A percentile compares a stretch with the other conserved stretches of the same genome.
Conservation (phyloP, 1,140 invertebrate species). For the Drosophila willistoni region DNA sequence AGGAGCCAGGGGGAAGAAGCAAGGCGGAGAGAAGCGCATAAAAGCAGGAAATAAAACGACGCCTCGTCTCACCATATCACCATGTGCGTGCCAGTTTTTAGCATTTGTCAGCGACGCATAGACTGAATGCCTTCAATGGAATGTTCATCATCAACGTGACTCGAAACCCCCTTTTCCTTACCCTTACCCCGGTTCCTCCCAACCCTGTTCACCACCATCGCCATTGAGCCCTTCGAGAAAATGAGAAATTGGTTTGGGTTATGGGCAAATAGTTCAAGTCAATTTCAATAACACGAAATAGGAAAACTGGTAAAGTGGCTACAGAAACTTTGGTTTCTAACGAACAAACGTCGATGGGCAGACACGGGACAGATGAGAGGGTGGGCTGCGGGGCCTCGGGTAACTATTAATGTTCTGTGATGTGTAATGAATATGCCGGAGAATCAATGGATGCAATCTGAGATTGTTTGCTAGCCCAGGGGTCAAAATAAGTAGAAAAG, state of each 20-base stretch:
- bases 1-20: too few relatives aligned
- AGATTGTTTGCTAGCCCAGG: too few relatives aligned
- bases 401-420: not conserved
- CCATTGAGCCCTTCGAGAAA: not conserved
- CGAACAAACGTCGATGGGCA: not conserved
- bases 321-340: not conserved
- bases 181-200: too few relatives aligned
- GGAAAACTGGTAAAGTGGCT: constrained; percentile 3
- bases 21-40: too few relatives aligned
- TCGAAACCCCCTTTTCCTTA: too few relatives aligned
- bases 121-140: constrained; percentile 1
- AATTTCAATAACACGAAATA: constrained; percentile 48
- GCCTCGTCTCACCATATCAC: constrained; percentile 1
- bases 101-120: constrained; percentile 22
- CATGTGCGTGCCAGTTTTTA: constrained; percentile 15
- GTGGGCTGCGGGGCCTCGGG: not conserved
- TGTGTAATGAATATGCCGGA: too few relatives aligned
- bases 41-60: constrained; percentile 5
- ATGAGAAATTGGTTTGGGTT: constrained; percentile 42
- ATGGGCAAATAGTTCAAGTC: constrained; percentile 58
- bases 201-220: too few relatives aligned
- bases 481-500: too few relatives aligned
- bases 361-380: not conserved
- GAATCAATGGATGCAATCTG: too few relatives aligned
- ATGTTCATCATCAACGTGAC: constrained; percentile 1